Conservation (phyloP, 1,140 invertebrate genomes). For the Drosophila gunungcola region DNA sequence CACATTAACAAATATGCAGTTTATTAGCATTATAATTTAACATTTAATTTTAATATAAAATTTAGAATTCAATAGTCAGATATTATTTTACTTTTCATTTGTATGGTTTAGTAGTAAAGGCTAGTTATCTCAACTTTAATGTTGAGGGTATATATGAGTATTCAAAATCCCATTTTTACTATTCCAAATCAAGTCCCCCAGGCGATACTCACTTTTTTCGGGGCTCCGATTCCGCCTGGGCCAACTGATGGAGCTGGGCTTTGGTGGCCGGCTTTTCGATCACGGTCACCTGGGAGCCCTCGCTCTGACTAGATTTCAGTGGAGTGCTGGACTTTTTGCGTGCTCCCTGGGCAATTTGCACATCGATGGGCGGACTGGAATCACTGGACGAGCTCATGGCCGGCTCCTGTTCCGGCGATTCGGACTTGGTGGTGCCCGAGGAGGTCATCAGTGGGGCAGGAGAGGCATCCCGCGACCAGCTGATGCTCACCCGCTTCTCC, state of each 20-base stretch:
- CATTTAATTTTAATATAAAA: too few relatives aligned
- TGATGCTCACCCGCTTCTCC: slow-evolving; percentile 81
- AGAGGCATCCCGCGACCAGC: slow-evolving; percentile 77
- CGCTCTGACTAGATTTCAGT: slow-evolving; percentile 80
- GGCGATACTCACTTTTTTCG: slow-evolving; percentile 63
- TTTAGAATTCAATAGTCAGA: too few relatives aligned
- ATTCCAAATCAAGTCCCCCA: too few relatives aligned
- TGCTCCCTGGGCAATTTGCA: slow-evolving; percentile 71
- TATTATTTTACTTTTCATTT: too few relatives aligned
- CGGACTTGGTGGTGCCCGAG: slow-evolving; percentile 57
- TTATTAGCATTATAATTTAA: too few relatives aligned
- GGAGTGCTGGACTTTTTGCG: slow-evolving; percentile 79
- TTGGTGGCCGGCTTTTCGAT: slow-evolving; percentile 72
- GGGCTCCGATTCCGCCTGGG: slow-evolving; percentile 71
- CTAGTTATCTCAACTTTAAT: too few relatives aligned
- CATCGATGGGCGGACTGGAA: slow-evolving; percentile 44
- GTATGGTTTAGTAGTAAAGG: too few relatives aligned
- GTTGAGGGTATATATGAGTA: too few relatives aligned
- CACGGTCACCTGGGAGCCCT: slow-evolving; percentile 70
- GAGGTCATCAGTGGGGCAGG: slow-evolving; percentile 69
- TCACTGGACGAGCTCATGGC: slow-evolving; percentile 42
- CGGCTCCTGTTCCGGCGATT: slow-evolving; percentile 48
- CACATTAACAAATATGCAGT: too few relatives aligned
- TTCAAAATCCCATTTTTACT: too few relatives aligned
- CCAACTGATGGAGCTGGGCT: slow-evolving; percentile 75